phyloP scores from a whole-genome alignment of 2,797 vertebrate species.

The Schizopygopsis pylzovi region DNA sequence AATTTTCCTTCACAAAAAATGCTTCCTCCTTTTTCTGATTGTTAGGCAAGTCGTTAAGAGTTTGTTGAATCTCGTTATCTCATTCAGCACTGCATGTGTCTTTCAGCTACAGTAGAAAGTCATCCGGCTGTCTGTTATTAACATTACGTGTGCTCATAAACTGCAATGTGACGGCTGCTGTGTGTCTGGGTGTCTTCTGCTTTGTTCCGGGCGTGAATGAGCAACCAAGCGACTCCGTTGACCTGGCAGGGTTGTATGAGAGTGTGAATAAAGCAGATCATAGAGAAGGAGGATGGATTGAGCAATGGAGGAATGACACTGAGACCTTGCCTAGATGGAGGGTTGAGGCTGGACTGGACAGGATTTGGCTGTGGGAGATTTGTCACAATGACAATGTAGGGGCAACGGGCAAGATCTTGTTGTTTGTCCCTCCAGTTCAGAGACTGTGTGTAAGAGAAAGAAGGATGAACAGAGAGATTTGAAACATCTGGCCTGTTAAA shows the following conservation, averaged over 20 bases:
- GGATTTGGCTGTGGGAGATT: constrained; percentile 30
- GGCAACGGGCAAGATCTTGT: constrained; percentile 26
- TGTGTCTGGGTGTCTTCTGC: constrained; percentile 20
- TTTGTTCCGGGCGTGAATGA: not conserved
- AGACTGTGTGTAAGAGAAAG: not conserved
- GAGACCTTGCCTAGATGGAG: constrained; percentile 55
- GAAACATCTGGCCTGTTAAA: not conserved
- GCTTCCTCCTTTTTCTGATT: constrained; percentile 42
- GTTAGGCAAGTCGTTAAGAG: constrained; percentile 13
- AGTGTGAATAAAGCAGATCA: constrained; percentile 33
- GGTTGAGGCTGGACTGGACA: constrained; percentile 10
- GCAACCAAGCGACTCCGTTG: not conserved
- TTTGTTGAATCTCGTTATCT: constrained; percentile 34
- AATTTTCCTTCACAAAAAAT: constrained; percentile 22
- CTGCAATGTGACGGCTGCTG: constrained; percentile 16
- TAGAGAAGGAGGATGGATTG: constrained; percentile 7
- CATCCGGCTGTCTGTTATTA: constrained; percentile 6
- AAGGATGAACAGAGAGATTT: not conserved
- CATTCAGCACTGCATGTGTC: constrained; percentile 16
- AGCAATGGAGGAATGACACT: constrained; percentile 24
- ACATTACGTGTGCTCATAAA: not conserved
- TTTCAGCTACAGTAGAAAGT: constrained; percentile 31
- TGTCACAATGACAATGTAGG: constrained; percentile 32
- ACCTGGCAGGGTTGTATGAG: not conserved
- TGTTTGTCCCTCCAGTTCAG: constrained; percentile 31